Base-by-base conservation (phyloP, 2,888 invertebrate genomes). In the Troides aeacus region DNA sequence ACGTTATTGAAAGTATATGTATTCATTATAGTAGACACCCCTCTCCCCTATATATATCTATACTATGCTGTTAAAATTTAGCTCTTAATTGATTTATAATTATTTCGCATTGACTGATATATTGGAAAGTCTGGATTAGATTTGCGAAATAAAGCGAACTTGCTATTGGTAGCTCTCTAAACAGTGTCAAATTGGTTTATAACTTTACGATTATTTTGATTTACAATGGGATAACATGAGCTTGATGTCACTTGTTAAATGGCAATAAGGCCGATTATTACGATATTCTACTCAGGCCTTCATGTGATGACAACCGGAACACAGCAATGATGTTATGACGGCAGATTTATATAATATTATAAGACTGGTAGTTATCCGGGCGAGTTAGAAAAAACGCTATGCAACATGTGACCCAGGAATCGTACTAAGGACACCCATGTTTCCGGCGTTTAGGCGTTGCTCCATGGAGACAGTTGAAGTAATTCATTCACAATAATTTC, bases 161-260 rank as follows among this genome's bases (percentile, higher is more conserved):
- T 69, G 42, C 62, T 69, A 61, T 85, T 83, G 79, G 82, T 86
- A 86, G 90, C 89, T 89, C 89, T 90, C 89, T 89, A 87, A 66
- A 66, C 60, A 12, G 24, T 12, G 62, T 24, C 10, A 8, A 53
- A 59, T 23, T 50, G 50, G 18, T 50, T 50, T 15, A 17, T 50
- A 5, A 15, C 15, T 17, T 50, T 18, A 50, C 18, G 50, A 50
- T 5, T 50, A 15, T 15, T 5, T 17, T 5, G 12, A 50, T 15
- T 17, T 50, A 10, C 42, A 67, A 62, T 56, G 46, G 46, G 2
- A 46, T 39, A 42, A 24, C n/a, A 68, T 62, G 50, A 53, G 12
- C 39, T 68, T 59, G 42, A 68, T 50, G 39, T 39, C 39, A 39
- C 39, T 8, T 39, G 39, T 39, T 39, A 39, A 39, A 10, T 39